Conservation (phyloP, 2,113 vertebrate species). For the Oceanites oceanicus region DNA sequence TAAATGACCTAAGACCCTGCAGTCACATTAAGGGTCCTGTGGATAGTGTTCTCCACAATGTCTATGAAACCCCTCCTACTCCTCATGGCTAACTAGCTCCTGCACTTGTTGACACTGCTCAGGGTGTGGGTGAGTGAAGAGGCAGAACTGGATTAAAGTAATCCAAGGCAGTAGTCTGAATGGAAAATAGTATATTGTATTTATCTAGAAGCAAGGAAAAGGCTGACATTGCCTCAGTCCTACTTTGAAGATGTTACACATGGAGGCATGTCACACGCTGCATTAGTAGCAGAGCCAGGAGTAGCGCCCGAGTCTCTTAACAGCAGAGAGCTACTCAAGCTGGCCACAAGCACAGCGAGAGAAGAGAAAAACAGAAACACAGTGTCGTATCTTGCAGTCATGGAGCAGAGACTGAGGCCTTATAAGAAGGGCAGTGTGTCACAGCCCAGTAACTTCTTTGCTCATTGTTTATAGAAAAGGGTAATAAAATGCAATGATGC, state of each 20-base stretch:
- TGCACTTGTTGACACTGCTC: neutral
- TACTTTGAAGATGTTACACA: neutral
- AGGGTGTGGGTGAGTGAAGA: neutral
- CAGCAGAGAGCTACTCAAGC: neutral
- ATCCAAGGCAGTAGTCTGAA: neutral
- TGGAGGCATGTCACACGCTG: neutral
- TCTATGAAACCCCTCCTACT: neutral
- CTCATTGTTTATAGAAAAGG: neutral
- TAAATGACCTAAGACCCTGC: neutral
- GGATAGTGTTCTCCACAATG: neutral
- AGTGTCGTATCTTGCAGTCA: rapidly evolving
- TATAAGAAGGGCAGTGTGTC: neutral
- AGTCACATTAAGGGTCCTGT: neutral
- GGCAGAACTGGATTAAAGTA: neutral
- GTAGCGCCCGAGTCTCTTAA: neutral
- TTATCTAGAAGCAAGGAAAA: neutral
- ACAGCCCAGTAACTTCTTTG: neutral
- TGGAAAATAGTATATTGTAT: neutral
- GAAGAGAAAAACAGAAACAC: neutral
- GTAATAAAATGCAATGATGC: constrained; percentile 26
- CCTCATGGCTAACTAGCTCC: neutral
- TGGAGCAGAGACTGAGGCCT: neutral
- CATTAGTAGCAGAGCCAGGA: neutral
- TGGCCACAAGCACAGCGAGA: neutral
- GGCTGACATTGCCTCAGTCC: neutral